Evolutionary conservation across 2,113 vertebrate species (phyloP).

Genomic region (zebrafish (Danio rerio)): DNA sequence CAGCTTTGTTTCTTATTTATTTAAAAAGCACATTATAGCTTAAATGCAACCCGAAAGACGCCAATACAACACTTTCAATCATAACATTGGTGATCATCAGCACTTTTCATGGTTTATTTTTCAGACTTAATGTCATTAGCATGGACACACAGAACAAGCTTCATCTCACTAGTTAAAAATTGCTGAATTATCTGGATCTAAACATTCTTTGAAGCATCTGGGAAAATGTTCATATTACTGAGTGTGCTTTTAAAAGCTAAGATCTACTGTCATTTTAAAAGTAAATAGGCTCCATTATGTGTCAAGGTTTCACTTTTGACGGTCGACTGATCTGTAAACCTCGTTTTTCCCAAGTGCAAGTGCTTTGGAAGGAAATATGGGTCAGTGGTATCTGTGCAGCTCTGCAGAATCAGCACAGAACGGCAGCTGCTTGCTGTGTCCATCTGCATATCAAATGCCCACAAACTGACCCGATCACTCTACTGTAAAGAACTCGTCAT

Average conservation of each 20-base stretch:
- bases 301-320: not conserved
- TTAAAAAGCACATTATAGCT: too few species aligned
- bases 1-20: too few species aligned
- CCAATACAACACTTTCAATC: too few species aligned
- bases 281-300: not conserved
- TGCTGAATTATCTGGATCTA: too few species aligned
- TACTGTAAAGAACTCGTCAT: constrained; percentile 22
- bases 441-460: constrained; percentile 43
- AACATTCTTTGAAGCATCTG: too few species aligned
- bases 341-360: constrained; percentile 21
- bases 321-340: not conserved
- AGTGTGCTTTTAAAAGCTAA: not conserved
- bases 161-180: too few species aligned
- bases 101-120: too few species aligned
- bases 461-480: constrained; percentile 21
- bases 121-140: too few species aligned
- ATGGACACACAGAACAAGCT: too few species aligned
- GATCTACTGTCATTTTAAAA: not conserved
- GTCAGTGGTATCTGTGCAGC: constrained; percentile 61
- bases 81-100: too few species aligned
- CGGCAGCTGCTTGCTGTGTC: constrained; percentile 40
- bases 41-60: too few species aligned
- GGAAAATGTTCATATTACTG: too few species aligned
- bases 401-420: constrained; percentile 55
- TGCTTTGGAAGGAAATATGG: constrained; percentile 61